Evolutionary conservation across 1,140 invertebrate genomes (phyloP), one percentile per base, ranked within the genome.

Genomic region (Drosophila orena): DNA sequence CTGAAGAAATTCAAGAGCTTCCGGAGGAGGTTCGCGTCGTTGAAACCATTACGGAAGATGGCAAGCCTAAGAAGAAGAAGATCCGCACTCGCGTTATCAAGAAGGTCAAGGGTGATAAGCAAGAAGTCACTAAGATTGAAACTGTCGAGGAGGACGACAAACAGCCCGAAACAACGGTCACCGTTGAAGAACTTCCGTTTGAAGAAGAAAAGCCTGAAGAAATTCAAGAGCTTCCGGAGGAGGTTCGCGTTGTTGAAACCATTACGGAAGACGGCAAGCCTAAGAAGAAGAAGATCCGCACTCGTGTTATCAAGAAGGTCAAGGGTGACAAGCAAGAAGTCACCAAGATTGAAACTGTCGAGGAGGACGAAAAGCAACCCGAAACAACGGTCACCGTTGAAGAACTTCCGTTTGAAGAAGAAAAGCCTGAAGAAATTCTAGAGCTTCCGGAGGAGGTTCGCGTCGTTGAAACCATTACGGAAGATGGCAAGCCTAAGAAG

Each of bases 61-160:
- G 22, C 44, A 27, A 47, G 44, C 44, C 44, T 6, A 47, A 27
- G 44, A 47, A 47, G 44, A 47, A 47, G 44, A 47, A 47, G 44
- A 47, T 47, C 22, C 44, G 44, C 2, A 47, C 44, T 47, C 44
- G 44, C 12, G 14, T 47, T 3, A 47, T 47, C 14, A 47, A 47
- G 44, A 47, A 47, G 44, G 44, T 47, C 44, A 47, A 47, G 44
- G 44, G 44, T 14, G 44, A 27, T 22, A 47, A 47, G 24, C 44
- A 47, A 27, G 44, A 47, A 47, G 44, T 47, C 14, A 47, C 44
- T 5, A 47, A 47, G 44, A 47, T 47, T 22, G 44, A 47, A 47
- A 47, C 44, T 20, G 22, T 47, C 22, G 44, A 47, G 22, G 44
- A 47, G 14, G 44, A 47, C n/a, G 44, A 47, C 7, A 24, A n/a